phyloP scores from a whole-genome alignment of 2,888 invertebrate genomes.

The Polydrusus pterygomalis region DNA sequence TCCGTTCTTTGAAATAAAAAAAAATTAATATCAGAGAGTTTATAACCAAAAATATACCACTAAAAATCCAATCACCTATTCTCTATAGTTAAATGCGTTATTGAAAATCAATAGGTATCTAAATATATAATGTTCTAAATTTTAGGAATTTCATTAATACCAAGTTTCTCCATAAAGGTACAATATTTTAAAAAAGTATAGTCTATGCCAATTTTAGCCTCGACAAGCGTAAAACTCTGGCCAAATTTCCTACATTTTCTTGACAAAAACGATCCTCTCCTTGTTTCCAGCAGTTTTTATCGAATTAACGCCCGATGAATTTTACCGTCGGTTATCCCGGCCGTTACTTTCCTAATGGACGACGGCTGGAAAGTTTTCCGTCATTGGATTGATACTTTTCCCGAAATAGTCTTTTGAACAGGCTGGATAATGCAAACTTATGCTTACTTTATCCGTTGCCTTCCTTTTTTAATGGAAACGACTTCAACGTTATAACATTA shows the following conservation, averaged over 20 bases:
- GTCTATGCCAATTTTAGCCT: background rate
- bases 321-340: constrained; percentile 48
- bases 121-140: too few species aligned
- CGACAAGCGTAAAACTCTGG: background rate
- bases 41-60: too few species aligned
- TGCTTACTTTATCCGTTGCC: constrained; percentile 18
- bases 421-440: constrained; percentile 39
- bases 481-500: constrained; percentile 12
- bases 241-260: constrained; percentile 30
- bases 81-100: too few species aligned
- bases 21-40: too few species aligned
- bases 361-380: constrained; percentile 44
- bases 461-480: constrained; percentile 28
- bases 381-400: constrained; percentile 42
- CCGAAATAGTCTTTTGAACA: constrained; percentile 21
- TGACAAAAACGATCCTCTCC: constrained; percentile 35
- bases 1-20: too few species aligned
- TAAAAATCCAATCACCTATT: too few species aligned
- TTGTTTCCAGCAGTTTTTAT: constrained; percentile 42
- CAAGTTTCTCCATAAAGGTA: background rate
- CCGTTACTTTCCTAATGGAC: constrained; percentile 51
- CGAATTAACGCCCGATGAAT: constrained; percentile 51
- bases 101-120: too few species aligned
- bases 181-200: background rate
- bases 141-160: background rate